These are phyloP conservation scores for Eublepharis macularius DNA, from an alignment of 2,113 vertebrate genomes.

Conservation along the genomic window DNA sequence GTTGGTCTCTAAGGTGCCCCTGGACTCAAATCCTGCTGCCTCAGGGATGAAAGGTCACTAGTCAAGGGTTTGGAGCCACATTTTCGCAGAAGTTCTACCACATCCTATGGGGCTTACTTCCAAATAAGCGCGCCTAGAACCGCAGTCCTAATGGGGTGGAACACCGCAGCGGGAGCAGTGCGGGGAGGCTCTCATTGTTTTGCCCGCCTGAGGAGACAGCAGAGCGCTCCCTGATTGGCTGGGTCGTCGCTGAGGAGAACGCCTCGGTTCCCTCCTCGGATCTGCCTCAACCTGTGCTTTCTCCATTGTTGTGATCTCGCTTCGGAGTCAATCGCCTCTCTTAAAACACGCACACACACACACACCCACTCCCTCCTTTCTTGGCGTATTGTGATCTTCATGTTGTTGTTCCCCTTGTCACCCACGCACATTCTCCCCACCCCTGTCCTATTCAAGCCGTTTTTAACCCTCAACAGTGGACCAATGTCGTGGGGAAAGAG, in stretches of 20 bases:
- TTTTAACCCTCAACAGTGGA: background rate
- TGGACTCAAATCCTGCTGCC: no score
- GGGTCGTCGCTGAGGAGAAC: background rate
- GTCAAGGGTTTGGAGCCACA: background rate
- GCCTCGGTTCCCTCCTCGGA: slow-evolving; percentile 17
- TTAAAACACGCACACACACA: background rate
- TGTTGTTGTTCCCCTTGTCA: slow-evolving; percentile 40
- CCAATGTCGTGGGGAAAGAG: background rate
- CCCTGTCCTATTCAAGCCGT: slow-evolving; percentile 27
- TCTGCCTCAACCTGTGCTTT: slow-evolving; percentile 49
- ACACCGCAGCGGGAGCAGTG: slow-evolving; percentile 13
- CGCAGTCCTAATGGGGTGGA: slow-evolving; percentile 6
- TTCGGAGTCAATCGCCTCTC: slow-evolving; percentile 10
- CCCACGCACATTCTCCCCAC: slow-evolving; percentile 18
- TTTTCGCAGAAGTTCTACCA: background rate
- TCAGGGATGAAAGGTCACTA: no score
- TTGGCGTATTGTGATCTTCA: background rate
- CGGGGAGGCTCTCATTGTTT: background rate
- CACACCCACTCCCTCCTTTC: background rate
- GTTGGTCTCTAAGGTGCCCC: no score
- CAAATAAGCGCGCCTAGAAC: background rate
- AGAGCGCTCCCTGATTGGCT: slow-evolving; percentile 1
- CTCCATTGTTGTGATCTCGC: slow-evolving; percentile 52
- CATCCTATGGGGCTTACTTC: background rate
- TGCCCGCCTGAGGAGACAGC: background rate